Evolutionary conservation across 2,888 invertebrate genomes (phyloP), one percentile per base, ranked within the genome.

Genomic region (Eubasilissa splendida): DNA sequence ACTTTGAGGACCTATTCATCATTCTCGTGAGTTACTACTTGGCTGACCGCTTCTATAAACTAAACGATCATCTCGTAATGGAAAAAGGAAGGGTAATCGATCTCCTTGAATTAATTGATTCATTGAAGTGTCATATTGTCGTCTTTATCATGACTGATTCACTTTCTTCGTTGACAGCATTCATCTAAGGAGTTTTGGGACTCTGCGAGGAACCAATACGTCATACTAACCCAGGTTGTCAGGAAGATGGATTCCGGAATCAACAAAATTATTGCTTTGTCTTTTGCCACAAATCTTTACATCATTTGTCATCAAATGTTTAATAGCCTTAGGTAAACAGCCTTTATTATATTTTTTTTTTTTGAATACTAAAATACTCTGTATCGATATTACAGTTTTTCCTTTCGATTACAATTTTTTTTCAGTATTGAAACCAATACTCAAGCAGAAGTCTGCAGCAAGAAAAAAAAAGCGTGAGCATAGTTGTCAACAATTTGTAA

Each of bases 271-370:
- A 90, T 95, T 0, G 86, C 94, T 0, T 86, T 95, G 7, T 94
- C 94, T 0, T 94, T 94, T 84, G 88, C 92, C 14, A 94, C 93
- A 84, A 94, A 95, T 86, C 90, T 95, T 76, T 95, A 93, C 86
- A 95, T 95, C 86, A 93, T 95, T 83, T 95, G 95, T 83, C 90
- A 94, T 75, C 94, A 95, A 85, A 89, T 95, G 9, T 94, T 94
- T 85, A 90, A 93, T 85, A 94, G 93, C 53, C 90, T 94, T 80
- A 92, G 92, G 94, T 94, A 53, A 74, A 14, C 66, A 9, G 22
- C 1, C 1, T 22, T 22, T 22, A 22, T 22, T 22, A 22, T 22
- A 22, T 22, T n/a, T n/a, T n/a, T n/a, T n/a, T n/a, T n/a, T n/a
- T n/a, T n/a, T n/a, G n/a, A n/a, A 22, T 22, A 22, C 22, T 22